A percentile compares a stretch with the other conserved stretches of the same genome.
phyloP scores from a whole-genome alignment of 2,113 vertebrate genomes.

The Caretta caretta region DNA sequence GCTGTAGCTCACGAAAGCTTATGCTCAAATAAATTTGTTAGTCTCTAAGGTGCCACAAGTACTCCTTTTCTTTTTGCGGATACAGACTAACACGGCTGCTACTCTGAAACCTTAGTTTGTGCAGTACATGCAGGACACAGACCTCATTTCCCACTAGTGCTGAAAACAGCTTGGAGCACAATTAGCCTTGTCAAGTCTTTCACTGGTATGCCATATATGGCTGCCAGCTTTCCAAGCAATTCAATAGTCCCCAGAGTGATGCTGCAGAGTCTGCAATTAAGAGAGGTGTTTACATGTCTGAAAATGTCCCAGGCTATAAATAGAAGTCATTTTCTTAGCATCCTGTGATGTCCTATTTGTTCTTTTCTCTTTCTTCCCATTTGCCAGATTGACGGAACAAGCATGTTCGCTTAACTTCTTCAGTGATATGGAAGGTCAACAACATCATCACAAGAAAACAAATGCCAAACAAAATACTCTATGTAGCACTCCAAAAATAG shows the following conservation, averaged over 20 bases:
- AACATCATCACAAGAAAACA: conserved; percentile 36
- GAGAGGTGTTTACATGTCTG: conserved; percentile 71
- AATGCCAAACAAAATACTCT: conserved; percentile 17
- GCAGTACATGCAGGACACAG: conserved; percentile 57
- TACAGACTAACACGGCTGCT: too few relatives aligned
- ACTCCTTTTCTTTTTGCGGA: too few relatives aligned
- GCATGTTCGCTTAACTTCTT: conserved; percentile 17
- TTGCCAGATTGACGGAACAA: conserved; percentile 43
- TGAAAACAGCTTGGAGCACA: conserved; percentile 67
- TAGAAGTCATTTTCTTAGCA: conserved; percentile 62
- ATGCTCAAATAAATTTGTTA: too few relatives aligned
- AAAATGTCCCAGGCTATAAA: conserved; percentile 72
- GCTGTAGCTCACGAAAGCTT: too few relatives aligned
- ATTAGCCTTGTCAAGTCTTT: conserved; percentile 63
- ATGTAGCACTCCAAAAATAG: background rate
- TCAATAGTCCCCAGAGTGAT: conserved; percentile 61
- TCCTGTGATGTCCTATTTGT: conserved; percentile 50
- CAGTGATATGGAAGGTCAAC: background rate
- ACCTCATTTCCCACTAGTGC: conserved; percentile 46
- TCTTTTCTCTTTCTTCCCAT: conserved; percentile 56
- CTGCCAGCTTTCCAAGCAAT: conserved; percentile 64
- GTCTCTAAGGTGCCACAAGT: too few relatives aligned
- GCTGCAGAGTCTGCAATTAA: conserved; percentile 48
- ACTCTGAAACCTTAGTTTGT: background rate
- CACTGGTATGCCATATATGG: conserved; percentile 52